phyloP scores from a whole-genome alignment of 2,113 vertebrate species.

The Rhinopithecus roxellana region DNA sequence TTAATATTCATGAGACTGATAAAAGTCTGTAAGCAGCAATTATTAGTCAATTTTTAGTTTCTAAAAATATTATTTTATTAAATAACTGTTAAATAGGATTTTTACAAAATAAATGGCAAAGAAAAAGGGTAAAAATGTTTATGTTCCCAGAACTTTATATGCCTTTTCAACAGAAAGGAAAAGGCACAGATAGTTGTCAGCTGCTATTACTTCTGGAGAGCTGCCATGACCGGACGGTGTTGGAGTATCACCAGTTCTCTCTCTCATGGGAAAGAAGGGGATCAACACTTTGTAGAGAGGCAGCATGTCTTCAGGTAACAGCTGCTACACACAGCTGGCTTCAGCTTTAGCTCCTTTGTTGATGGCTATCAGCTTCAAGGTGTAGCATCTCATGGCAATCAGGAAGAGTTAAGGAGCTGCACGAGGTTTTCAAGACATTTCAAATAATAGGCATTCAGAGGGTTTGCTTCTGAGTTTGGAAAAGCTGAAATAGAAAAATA shows the following conservation, averaged over 20 bases:
- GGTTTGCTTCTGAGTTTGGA: slow-evolving; percentile 79
- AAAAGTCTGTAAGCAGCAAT: not conserved
- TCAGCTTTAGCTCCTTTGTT: not conserved
- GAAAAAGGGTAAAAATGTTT: slow-evolving; percentile 36
- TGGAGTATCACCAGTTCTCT: not conserved
- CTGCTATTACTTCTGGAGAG: not conserved
- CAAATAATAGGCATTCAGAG: slow-evolving; percentile 86
- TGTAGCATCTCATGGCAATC: not conserved
- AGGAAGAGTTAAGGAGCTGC: slow-evolving; percentile 87
- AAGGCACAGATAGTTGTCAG: not conserved
- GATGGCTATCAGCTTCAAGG: not conserved
- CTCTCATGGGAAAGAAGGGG: not conserved
- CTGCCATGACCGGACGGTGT: fast-evolving
- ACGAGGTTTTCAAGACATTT: slow-evolving; percentile 93
- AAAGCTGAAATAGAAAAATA: slow-evolving; percentile 80
- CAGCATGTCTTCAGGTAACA: not conserved
- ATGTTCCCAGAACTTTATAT: not conserved
- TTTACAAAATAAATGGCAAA: slow-evolving; percentile 64
- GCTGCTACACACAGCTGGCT: not conserved
- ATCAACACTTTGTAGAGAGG: not conserved
- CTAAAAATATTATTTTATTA: slow-evolving; percentile 72
- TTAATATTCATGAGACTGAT: not conserved
- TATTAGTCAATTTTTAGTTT: slow-evolving; percentile 7
- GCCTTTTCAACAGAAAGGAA: not conserved
- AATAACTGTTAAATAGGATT: slow-evolving; percentile 75